Evolutionary conservation across 2,797 vertebrate species (phyloP).

Genomic region (Rhinophrynus dorsalis): DNA sequence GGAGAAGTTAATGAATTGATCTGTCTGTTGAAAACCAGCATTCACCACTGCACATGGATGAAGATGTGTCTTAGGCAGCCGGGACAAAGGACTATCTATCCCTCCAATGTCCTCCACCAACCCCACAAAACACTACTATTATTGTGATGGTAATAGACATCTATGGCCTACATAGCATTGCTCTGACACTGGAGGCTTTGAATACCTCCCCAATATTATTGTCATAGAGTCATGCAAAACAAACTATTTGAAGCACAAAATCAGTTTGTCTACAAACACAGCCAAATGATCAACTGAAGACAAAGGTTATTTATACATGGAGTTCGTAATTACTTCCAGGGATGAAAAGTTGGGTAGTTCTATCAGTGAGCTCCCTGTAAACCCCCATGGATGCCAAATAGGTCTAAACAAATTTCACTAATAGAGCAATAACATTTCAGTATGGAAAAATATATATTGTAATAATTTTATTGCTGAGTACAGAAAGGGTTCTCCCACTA

Average conservation of each 20-base stretch:
- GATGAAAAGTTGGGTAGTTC: too few species aligned
- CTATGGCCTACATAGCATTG: not conserved
- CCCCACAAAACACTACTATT: not conserved
- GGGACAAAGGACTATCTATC: constrained; percentile 20
- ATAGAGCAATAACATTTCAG: too few species aligned
- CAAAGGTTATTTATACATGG: not conserved
- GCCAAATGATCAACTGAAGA: not conserved
- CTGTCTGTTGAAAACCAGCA: not conserved
- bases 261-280: not conserved
- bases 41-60: not conserved
- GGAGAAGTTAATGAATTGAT: not conserved
- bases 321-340: too few species aligned
- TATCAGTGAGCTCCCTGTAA: too few species aligned
- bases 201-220: not conserved
- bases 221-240: constrained; percentile 11
- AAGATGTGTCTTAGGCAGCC: not conserved
- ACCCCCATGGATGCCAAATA: too few species aligned
- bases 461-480: too few species aligned
- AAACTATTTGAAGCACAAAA: not conserved
- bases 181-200: not conserved
- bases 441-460: too few species aligned
- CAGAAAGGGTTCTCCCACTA: too few species aligned
- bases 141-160: not conserved
- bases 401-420: too few species aligned
- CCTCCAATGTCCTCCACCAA: not conserved